Percentiles rank a stretch among this genome's conserved stretches.
These are phyloP conservation scores for Pogonocherus hispidulus DNA, from an alignment of 2,888 invertebrate genomes.

Conservation along the genomic window DNA sequence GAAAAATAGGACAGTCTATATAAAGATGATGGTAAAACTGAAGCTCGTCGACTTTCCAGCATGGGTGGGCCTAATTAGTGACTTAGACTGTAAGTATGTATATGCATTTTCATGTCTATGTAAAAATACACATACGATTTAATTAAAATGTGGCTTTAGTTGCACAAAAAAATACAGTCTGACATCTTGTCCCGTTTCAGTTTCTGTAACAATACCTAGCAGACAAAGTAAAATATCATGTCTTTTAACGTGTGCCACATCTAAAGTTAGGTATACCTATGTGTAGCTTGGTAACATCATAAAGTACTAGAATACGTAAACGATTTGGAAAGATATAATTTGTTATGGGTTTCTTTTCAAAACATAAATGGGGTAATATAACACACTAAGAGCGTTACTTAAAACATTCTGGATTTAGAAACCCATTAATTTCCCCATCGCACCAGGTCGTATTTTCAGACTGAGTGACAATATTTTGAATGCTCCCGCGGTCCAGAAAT, in stretches of 20 bases:
- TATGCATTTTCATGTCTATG: too few relatives aligned
- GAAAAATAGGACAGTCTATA: too few relatives aligned
- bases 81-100: too few relatives aligned
- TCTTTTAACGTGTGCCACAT: neutral
- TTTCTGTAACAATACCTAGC: neutral
- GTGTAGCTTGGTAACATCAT: neutral
- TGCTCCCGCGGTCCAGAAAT: conserved; percentile 52
- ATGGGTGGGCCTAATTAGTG: too few relatives aligned
- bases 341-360: conserved; percentile 21
- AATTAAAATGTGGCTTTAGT: too few relatives aligned
- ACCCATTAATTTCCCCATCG: conserved; percentile 38
- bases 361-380: conserved; percentile 21
- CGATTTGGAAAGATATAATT: conserved; percentile 18
- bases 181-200: neutral
- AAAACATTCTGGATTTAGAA: conserved; percentile 31
- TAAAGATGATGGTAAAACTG: too few relatives aligned
- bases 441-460: conserved; percentile 31
- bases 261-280: neutral
- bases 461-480: conserved; percentile 55
- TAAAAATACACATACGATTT: too few relatives aligned
- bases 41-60: too few relatives aligned
- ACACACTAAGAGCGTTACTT: conserved; percentile 30
- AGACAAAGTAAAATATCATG: neutral
- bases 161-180: too few relatives aligned
- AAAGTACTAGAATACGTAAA: neutral